phyloP scores from a whole-genome alignment of 1,140 invertebrate species.

The Oncopeltus fasciatus region DNA sequence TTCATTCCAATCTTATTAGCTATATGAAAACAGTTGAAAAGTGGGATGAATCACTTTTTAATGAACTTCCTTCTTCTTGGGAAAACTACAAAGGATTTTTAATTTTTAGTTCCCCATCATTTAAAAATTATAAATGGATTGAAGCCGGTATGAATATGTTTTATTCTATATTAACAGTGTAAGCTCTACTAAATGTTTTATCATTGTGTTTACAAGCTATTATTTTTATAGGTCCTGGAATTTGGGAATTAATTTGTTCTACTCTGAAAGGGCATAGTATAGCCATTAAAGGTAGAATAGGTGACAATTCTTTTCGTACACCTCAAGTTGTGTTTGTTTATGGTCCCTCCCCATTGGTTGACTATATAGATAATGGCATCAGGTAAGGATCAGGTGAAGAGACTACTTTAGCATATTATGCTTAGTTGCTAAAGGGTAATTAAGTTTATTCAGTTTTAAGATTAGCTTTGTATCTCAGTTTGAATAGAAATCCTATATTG shows the following conservation, averaged over 20 bases:
- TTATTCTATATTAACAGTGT: not conserved
- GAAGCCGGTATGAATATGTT: not conserved
- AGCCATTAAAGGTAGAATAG: slow-evolving; percentile 20
- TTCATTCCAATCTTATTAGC: not conserved
- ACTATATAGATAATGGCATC: slow-evolving; percentile 22
- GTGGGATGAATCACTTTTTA: slow-evolving; percentile 8
- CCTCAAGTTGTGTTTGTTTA: slow-evolving; percentile 20
- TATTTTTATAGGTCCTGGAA: not conserved
- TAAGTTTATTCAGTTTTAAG: not conserved
- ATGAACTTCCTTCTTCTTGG: slow-evolving; percentile 16
- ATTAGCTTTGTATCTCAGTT: too few species aligned
- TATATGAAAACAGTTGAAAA: not conserved
- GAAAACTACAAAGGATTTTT: slow-evolving; percentile 18
- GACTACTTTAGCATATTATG: too few species aligned
- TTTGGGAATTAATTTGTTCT: slow-evolving; percentile 18
- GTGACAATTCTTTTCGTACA: slow-evolving; percentile 21
- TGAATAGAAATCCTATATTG: too few species aligned
- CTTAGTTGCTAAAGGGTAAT: too few species aligned
- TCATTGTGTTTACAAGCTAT: not conserved
- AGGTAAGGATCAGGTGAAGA: too few species aligned
- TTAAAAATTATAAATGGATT: slow-evolving; percentile 1
- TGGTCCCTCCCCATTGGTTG: slow-evolving; percentile 19
- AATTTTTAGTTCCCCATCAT: slow-evolving; percentile 14
- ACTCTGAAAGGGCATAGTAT: slow-evolving; percentile 14
- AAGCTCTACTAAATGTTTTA: not conserved